A percentile compares a stretch with the other conserved stretches of the same genome.
Evolutionary conservation across 2,888 invertebrate genomes (phyloP).

Genomic region (Acanthosepion esculentum): DNA sequence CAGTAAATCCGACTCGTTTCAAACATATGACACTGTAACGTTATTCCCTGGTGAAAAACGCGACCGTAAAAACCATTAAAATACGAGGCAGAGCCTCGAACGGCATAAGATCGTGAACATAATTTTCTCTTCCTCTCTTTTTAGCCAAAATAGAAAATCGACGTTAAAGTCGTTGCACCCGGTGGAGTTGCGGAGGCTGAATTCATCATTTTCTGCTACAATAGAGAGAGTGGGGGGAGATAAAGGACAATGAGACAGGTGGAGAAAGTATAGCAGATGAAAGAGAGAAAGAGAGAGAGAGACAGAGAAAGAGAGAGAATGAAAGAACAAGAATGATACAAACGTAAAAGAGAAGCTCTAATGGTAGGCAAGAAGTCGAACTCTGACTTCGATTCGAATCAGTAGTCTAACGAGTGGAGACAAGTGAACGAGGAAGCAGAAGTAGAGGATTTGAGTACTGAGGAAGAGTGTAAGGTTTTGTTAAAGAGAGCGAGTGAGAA

Average conservation of each 20-base stretch:
- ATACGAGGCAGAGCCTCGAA: background rate
- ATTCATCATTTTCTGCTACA: background rate
- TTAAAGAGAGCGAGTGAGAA: background rate
- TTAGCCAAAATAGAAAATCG: constrained; percentile 4
- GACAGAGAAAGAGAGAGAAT: background rate
- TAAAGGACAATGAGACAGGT: background rate
- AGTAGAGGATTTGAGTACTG: background rate
- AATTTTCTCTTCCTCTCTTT: background rate
- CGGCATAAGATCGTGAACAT: background rate
- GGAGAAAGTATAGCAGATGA: background rate
- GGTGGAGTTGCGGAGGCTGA: constrained; percentile 17
- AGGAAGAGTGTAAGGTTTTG: background rate
- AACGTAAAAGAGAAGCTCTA: background rate
- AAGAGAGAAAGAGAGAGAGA: background rate
- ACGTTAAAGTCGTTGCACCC: constrained; percentile 13
- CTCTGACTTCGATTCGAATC: constrained; percentile 9
- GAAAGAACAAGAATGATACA: background rate
- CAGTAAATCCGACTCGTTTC: constrained; percentile 33
- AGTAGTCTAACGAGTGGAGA: background rate
- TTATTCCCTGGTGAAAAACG: constrained; percentile 16
- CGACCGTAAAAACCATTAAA: background rate
- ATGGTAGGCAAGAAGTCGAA: background rate
- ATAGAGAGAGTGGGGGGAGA: constrained; percentile 36
- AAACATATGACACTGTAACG: background rate
- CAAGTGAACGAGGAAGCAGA: background rate